Base-by-base conservation (phyloP, 2,797 vertebrate species). In the Sebastes iracundus region DNA sequence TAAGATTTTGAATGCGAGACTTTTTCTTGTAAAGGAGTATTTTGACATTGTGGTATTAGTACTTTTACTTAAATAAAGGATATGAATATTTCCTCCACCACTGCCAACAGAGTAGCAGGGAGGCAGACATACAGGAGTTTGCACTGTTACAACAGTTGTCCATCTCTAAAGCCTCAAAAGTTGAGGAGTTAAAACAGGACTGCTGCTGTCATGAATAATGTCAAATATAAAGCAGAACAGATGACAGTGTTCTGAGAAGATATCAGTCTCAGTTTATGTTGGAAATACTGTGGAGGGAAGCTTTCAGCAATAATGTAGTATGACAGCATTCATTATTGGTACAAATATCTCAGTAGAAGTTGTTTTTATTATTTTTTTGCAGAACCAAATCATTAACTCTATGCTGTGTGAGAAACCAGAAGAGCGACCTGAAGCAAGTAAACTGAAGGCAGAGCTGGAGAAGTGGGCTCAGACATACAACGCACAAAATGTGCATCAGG, bases 351-450 rank as follows among this genome's bases (percentile, higher is more conserved):
- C n/a, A n/a, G 30, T 12, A 38, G 35, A 59, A 5, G 2, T 32
- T 1, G 0, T 62, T 52, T 46, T 27, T 38, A 18, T 46, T 55
- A 46, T 49, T 65, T 49, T 65, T 60, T 84, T 89, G 28, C 66
- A 96, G 95, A 13, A 22, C 6, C 38, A 32, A n/a, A 77, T 94
- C 7, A 94, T 96, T 3, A 14, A 63, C 22, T 62, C 4, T 12
- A 92, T 95, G 94, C 85, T 96, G 77, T 20, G 52, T 79, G 16
- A 63, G 46, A 59, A 76, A 0, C 92, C 95, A 75, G 46, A 80
- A 32, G 28, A 75, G 2, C 88, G 95, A 84, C 93, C 91, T 55
- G 90, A 94, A 22, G 94, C 94, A 0, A 30, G 20, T 0, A 0
- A 49, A 0, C 23, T 96, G 4, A 80, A 78, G 33, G 8, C 1